These are phyloP conservation scores for Sterrhoptilus dennistouni DNA, from an alignment of 2,113 vertebrate species.

Conservation along the genomic window DNA sequence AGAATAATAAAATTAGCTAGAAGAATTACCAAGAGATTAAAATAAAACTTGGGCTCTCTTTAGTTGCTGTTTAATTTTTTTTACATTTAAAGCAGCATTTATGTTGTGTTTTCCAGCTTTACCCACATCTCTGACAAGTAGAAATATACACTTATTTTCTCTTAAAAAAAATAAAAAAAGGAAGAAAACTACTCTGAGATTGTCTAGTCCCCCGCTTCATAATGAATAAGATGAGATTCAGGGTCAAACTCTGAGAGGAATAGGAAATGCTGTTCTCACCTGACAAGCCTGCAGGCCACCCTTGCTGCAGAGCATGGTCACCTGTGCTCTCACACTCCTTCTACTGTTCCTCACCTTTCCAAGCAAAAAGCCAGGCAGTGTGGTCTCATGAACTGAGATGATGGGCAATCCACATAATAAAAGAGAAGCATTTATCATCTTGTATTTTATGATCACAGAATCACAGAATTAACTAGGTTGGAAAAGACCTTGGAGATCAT, in stretches of 20 bases:
- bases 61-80: background rate
- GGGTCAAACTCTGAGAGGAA: background rate
- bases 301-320: background rate
- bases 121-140: background rate
- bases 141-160: background rate
- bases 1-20: background rate
- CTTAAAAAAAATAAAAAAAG: no score
- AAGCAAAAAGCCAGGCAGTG: background rate
- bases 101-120: background rate
- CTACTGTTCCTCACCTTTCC: background rate
- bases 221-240: background rate
- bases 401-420: background rate
- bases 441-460: background rate
- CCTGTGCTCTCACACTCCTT: background rate
- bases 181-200: background rate
- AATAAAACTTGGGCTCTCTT: background rate
- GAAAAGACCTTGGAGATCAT: background rate
- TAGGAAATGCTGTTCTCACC: background rate
- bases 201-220: background rate
- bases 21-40: background rate
- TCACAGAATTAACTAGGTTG: background rate
- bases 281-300: background rate
- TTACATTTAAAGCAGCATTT: background rate
- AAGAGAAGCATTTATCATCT: background rate
- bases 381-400: background rate